Percentiles rank a stretch among this genome's conserved stretches.
Conservation (phyloP, 2,113 vertebrate species). For the Lagopus muta region DNA sequence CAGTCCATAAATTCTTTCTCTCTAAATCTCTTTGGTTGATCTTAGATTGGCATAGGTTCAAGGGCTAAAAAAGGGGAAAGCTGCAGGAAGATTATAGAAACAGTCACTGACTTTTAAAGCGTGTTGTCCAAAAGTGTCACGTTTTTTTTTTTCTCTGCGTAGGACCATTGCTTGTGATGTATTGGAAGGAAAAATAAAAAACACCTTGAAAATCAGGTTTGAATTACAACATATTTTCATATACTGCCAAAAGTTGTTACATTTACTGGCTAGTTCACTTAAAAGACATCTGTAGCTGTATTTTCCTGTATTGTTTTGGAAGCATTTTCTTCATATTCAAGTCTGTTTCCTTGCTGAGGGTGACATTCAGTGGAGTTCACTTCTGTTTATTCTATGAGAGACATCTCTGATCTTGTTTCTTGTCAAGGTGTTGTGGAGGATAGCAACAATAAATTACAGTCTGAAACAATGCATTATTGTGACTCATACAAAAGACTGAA, state of each 20-base stretch:
- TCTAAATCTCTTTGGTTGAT: neutral
- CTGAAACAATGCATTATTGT: neutral
- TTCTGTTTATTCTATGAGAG: neutral
- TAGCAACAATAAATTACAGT: neutral
- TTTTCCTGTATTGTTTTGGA: neutral
- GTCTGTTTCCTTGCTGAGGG: neutral
- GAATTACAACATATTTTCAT: neutral
- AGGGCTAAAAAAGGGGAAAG: conserved; percentile 5
- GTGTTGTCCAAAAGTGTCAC: neutral
- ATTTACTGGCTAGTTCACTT: neutral
- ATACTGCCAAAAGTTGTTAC: neutral
- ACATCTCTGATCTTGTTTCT: neutral
- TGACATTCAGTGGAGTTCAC: neutral
- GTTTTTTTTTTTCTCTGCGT: neutral
- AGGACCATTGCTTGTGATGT: neutral
- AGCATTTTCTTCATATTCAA: neutral
- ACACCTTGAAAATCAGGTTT: neutral
- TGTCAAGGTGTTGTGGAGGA: neutral
- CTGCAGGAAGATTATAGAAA: neutral
- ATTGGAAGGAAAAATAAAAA: conserved; percentile 9
- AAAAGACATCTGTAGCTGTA: neutral
- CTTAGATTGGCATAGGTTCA: neutral
- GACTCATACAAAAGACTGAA: neutral
- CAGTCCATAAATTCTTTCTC: neutral
- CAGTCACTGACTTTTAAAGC: neutral